Base-by-base conservation (phyloP, 2,113 vertebrate genomes). In the Sisor rabdophorus region DNA sequence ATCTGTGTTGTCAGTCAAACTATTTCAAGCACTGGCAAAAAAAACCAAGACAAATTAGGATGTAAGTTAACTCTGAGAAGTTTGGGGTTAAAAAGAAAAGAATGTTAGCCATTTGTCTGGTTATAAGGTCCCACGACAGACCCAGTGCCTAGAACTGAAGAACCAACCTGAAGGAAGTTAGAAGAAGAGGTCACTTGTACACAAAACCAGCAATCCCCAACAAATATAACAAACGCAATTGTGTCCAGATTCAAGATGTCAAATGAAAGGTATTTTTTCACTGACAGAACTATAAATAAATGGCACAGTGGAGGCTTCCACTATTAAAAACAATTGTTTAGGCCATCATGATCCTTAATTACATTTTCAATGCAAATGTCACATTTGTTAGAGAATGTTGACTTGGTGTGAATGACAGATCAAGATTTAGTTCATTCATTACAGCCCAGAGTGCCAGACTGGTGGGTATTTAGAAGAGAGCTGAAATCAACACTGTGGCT, bases 321-420 rank as follows among this genome's bases (percentile, higher is more conserved):
- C 52, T 7, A 28, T 47, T 65, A 3, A 20, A 67, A 11, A 55
- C 28, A 22, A 44, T 44, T 16, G 56, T 40, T 30, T 58, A 30
- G 32, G 2, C 32, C 40, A 30, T 26, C 12, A 32, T 50, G n/a
- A 12, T 65, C 20, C 9, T 28, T 44, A 28, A 30, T 47, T 24
- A 20, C 48, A 26, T 20, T 47, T 47, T 52, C 11, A 75, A 75
- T 19, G 19, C 11, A 44, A 15, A 3, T 16, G 8, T 52, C 15
- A 26, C 19, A 56, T 71, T 53, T 56, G 60, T 55, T 72, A 44
- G 77, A 72, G 69, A 78, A 78, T 64, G 69, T 54, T 78, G 59
- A 65, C 32, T 73, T 73, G 24, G n/a, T 61, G 28, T 9, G 11
- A 50, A 44, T 36, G 44, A 61, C 11, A 61, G 30, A 53, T 28